These are phyloP conservation scores for Xestia rhomboidea DNA, from an alignment of 2,888 invertebrate genomes.

Conservation along the genomic window DNA sequence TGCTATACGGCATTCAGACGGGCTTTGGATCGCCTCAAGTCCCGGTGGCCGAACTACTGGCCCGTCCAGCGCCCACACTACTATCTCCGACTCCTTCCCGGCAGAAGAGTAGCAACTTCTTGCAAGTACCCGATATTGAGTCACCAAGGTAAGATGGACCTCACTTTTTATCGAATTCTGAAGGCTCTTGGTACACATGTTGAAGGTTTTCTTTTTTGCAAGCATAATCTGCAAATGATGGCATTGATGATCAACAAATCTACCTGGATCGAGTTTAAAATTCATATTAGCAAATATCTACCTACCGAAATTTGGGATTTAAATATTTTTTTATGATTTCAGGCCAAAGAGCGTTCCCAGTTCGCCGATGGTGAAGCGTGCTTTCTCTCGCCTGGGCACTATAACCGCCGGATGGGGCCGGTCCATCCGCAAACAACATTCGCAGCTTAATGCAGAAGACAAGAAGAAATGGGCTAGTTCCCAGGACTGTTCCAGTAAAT, in stretches of 20 bases:
- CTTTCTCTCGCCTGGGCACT: conserved; percentile 97
- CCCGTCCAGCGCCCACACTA: conserved; percentile 96
- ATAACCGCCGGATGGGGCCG: conserved; percentile 97
- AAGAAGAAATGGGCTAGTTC: conserved; percentile 98
- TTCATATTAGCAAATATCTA: neutral
- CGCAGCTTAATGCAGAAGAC: conserved; percentile 95
- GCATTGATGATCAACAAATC: neutral
- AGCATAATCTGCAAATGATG: neutral
- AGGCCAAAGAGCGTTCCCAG: conserved; percentile 98
- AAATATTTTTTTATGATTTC: conserved; percentile 67
- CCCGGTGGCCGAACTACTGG: conserved; percentile 96
- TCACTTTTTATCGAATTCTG: neutral
- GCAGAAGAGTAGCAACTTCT: conserved; percentile 97
- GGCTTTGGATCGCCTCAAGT: conserved; percentile 98
- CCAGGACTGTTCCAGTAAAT: conserved; percentile 97
- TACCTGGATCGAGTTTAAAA: neutral
- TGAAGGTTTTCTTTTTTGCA: neutral
- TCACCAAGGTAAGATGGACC: conserved; percentile 90
- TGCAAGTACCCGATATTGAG: conserved; percentile 97
- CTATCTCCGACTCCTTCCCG: conserved; percentile 96
- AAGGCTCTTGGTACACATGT: neutral
- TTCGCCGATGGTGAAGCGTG: conserved; percentile 98
- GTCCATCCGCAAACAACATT: conserved; percentile 95
- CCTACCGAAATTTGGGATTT: neutral
- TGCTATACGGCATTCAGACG: conserved; percentile 98